Evolutionary conservation across 1,140 invertebrate genomes (phyloP), one percentile per base, ranked within the genome.

Genomic region (Chymomyza costata): DNA sequence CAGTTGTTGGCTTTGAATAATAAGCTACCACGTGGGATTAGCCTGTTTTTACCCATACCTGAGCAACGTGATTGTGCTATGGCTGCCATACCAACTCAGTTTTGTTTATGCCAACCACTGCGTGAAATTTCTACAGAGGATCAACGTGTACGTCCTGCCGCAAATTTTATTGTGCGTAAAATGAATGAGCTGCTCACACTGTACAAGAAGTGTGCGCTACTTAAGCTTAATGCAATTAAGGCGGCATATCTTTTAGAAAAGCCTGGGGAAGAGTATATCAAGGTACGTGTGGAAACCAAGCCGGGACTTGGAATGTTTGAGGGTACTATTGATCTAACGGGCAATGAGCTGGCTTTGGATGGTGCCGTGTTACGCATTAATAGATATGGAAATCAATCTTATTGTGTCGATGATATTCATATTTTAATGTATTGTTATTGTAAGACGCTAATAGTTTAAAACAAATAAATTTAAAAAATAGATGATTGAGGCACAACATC

Each of bases 41-140:
- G 93, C 82, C 87, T 94, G 49, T 94, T 95, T 76, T 73, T 90
- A 0, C 87, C 90, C 0, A 89, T 96, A 37, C 89, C 92, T 0
- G 84, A 86, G n/a, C 86, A 88, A 32, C 86, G 95, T 8, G 93
- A 90, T 0, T 97, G 95, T 82, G 66, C 86, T 10, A 80, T 85
- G 19, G 94, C 94, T 0, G 52, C 46, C 0, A 69, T 71, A 35
- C 55, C 52, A 0, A 6, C 14, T 0, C 7, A 59, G 0, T 71
- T 43, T 5, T 71, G 67, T 11, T 48, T 61, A 2, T 71, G 67
- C 28, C 32, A 61, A 0, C 28, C 13, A 2, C 34, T 56, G 0
- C 38, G 3, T 2, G 2, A 6, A 1, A 40, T 56, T 0, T 40
- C 17, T 6, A 15, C 13, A 0, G 3, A 11, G 0, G 34, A 50